Percentiles rank a stretch among this genome's conserved stretches.
These are phyloP conservation scores for Suncus etruscus DNA, from an alignment of 2,113 vertebrate species.

Conservation along the genomic window DNA sequence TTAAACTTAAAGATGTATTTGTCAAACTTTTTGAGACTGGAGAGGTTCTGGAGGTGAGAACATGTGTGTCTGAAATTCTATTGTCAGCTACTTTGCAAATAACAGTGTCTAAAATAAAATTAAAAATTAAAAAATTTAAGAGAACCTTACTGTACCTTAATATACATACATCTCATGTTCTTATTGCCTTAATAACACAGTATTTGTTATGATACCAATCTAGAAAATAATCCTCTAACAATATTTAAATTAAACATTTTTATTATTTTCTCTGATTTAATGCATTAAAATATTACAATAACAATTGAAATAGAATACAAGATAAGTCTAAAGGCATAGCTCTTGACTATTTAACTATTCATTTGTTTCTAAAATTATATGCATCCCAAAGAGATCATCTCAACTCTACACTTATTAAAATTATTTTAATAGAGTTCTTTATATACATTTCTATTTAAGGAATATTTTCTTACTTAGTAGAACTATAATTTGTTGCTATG, in stretches of 20 bases:
- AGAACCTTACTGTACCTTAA: too few relatives aligned
- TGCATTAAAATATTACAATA: neutral
- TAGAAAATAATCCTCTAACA: neutral
- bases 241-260: neutral
- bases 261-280: neutral
- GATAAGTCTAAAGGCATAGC: neutral
- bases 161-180: too few relatives aligned
- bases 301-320: neutral
- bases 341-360: neutral
- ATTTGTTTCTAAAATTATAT: constrained; percentile 8
- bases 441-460: neutral
- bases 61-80: too few relatives aligned
- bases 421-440: too few relatives aligned
- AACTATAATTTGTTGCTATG: neutral
- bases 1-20: too few relatives aligned
- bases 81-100: too few relatives aligned
- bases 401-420: neutral
- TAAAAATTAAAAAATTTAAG: too few relatives aligned
- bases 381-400: neutral
- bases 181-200: too few relatives aligned
- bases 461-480: neutral
- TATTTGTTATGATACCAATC: neutral
- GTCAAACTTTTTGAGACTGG: too few relatives aligned
- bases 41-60: too few relatives aligned
- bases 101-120: too few relatives aligned